Evolutionary conservation across 2,888 invertebrate genomes (phyloP).

Genomic region (Argyresthia goedartella): DNA sequence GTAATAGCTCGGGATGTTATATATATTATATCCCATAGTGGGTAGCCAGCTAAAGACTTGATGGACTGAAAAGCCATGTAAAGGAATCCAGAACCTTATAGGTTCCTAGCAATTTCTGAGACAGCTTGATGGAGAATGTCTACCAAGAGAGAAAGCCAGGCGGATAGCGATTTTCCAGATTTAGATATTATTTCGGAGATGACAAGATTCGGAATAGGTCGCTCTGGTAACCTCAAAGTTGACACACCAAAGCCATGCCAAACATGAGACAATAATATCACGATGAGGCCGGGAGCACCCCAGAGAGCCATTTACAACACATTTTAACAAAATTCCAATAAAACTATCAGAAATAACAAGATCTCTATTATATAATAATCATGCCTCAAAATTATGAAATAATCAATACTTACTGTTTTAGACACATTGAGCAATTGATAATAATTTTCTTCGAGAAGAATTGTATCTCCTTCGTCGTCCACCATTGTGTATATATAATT

Average conservation of each 20-base stretch:
- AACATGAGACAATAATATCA: no score
- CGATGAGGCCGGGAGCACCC: background rate
- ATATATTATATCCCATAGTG: no score
- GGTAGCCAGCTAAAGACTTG: no score
- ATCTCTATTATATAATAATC: constrained; percentile 29
- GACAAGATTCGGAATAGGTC: background rate
- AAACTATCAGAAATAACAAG: background rate
- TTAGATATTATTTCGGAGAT: background rate
- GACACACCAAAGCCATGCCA: no score
- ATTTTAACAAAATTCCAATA: background rate
- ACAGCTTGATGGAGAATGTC: no score
- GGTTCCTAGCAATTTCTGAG: no score
- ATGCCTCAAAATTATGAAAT: background rate
- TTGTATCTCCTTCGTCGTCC: constrained; percentile 78
- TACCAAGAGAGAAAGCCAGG: no score
- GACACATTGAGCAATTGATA: constrained; percentile 90
- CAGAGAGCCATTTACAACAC: background rate
- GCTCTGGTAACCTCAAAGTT: no score
- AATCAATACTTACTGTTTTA: constrained; percentile 76
- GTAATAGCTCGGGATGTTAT: no score
- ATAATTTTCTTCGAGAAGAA: constrained; percentile 83
- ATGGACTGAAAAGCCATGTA: no score
- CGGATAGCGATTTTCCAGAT: background rate
- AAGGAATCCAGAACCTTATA: no score
- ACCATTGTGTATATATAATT: constrained; percentile 60